These are phyloP conservation scores for Xestia rhomboidea DNA, from an alignment of 2,888 invertebrate genomes.

Conservation along the genomic window DNA sequence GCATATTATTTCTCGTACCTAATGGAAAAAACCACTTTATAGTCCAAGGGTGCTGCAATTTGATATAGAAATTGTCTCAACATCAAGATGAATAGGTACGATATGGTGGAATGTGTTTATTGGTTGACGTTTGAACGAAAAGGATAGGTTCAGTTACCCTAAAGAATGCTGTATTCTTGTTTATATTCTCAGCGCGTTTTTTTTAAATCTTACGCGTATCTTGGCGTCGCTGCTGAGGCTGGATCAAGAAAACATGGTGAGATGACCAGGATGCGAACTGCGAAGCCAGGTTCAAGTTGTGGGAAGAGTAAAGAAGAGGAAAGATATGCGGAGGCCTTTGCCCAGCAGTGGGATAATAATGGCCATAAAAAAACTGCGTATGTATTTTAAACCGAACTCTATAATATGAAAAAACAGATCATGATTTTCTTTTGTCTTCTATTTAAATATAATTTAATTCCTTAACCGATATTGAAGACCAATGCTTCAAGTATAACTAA, in stretches of 20 bases:
- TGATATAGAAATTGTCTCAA: background rate
- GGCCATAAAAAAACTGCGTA: no score
- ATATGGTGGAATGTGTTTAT: background rate
- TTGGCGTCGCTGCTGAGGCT: background rate
- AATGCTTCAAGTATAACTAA: slow-evolving; percentile 41
- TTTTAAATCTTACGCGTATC: background rate
- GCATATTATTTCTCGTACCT: no score
- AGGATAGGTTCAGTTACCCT: background rate
- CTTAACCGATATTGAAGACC: background rate
- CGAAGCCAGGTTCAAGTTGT: background rate
- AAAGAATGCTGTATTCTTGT: background rate
- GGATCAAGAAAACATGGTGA: background rate
- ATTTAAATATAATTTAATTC: background rate
- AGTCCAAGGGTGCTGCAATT: background rate
- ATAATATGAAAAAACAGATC: background rate
- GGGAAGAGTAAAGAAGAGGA: background rate
- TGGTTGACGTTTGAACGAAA: background rate
- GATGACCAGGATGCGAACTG: background rate
- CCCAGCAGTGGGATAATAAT: background rate
- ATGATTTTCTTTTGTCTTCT: background rate
- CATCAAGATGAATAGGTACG: background rate
- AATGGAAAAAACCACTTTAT: background rate
- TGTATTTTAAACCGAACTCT: background rate
- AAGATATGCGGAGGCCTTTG: background rate
- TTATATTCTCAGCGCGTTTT: background rate